A percentile compares a stretch with the other conserved stretches of the same genome.
Conservation (phyloP, 2,888 invertebrate species). For the Helleia helle region DNA sequence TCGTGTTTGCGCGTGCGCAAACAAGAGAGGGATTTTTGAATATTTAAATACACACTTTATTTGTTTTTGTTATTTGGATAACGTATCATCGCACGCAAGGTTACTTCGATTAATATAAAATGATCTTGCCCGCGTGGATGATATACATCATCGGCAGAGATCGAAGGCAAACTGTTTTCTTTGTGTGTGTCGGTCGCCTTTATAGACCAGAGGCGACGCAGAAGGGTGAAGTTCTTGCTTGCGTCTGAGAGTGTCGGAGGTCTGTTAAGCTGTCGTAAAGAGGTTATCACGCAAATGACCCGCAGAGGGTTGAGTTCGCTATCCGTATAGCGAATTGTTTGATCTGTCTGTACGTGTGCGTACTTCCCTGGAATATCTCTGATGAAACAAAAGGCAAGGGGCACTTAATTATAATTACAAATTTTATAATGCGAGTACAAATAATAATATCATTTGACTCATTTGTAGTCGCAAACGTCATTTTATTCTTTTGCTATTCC, state of each 20-base stretch:
- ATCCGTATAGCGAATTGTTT: conserved; percentile 2
- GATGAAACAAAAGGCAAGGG: not conserved
- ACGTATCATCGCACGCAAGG: conserved; percentile 39
- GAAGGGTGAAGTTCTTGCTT: conserved; percentile 52
- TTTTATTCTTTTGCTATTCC: no score
- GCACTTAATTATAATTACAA: not conserved
- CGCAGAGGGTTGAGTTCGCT: conserved; percentile 15
- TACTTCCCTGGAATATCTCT: not conserved
- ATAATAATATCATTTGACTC: no score
- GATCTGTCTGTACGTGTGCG: not conserved
- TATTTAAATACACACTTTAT: conserved; percentile 31
- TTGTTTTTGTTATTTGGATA: conserved; percentile 23
- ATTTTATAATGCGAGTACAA: no score
- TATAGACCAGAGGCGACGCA: conserved; percentile 60
- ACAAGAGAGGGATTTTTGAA: conserved; percentile 48
- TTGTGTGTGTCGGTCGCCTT: conserved; percentile 52
- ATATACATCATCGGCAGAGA: conserved; percentile 58
- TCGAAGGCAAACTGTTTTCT: conserved; percentile 58
- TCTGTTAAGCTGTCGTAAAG: conserved; percentile 32
- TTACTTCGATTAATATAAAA: conserved; percentile 23
- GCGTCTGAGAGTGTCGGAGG: conserved; percentile 44
- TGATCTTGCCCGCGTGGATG: conserved; percentile 32
- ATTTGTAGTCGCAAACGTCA: no score
- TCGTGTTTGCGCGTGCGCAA: conserved; percentile 51
- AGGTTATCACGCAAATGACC: conserved; percentile 57